Evolutionary conservation across 2,797 vertebrate genomes (phyloP).

Genomic region (Vireo griseus): DNA sequence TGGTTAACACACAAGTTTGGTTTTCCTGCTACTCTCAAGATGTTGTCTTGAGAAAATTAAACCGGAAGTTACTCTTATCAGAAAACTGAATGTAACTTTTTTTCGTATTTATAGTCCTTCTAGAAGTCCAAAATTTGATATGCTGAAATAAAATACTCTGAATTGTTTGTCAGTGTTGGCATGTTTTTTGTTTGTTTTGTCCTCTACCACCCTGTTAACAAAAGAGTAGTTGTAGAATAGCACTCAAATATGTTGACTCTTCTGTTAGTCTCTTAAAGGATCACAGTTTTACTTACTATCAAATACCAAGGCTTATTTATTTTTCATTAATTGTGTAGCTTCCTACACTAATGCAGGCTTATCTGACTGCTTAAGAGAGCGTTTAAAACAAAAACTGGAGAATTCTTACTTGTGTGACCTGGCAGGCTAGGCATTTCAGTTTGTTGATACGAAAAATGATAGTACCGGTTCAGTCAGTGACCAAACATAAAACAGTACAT

Average conservation of each 20-base stretch:
- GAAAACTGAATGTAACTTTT: neutral
- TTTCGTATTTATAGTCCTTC: neutral
- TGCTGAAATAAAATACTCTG: neutral
- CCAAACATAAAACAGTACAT: neutral
- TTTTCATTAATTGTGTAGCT: neutral
- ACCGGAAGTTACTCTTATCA: neutral
- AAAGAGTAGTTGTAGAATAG: neutral
- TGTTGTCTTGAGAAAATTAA: neutral
- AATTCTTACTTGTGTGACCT: neutral
- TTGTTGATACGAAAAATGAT: neutral
- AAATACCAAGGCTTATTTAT: neutral
- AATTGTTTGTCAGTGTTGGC: neutral
- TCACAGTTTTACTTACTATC: neutral
- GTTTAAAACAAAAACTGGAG: neutral
- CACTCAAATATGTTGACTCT: neutral
- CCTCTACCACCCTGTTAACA: neutral
- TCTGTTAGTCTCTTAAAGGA: neutral
- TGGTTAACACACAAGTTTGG: neutral
- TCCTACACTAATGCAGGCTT: neutral
- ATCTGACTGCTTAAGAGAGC: neutral
- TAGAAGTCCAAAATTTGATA: neutral
- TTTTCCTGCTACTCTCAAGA: neutral
- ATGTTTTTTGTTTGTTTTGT: neutral
- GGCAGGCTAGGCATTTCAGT: neutral
- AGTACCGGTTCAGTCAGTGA: neutral